Conservation (phyloP, 2,113 vertebrate species). For the Zosterops hypoxanthus region DNA sequence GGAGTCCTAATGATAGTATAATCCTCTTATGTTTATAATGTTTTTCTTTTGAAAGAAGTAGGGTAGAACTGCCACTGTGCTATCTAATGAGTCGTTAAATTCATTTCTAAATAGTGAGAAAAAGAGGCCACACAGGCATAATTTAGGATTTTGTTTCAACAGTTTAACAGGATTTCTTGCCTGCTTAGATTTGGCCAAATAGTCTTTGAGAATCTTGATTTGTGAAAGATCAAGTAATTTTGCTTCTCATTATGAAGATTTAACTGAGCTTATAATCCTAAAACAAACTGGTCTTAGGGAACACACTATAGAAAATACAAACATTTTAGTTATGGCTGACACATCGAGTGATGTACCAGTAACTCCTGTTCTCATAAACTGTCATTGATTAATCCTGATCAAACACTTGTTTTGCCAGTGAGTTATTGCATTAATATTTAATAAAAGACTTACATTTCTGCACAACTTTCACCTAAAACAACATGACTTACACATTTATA, state of each 20-base stretch:
- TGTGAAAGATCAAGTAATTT: neutral
- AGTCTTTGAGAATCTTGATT: neutral
- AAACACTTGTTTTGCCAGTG: neutral
- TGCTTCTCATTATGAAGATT: neutral
- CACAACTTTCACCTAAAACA: neutral
- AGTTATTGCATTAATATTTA: neutral
- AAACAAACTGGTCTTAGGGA: neutral
- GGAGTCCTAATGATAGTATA: neutral
- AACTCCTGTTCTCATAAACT: neutral
- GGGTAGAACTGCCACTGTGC: neutral
- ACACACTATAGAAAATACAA: neutral
- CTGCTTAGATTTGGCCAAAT: neutral
- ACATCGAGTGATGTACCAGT: neutral
- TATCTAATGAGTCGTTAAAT: neutral
- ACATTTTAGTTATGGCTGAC: neutral
- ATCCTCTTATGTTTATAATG: neutral
- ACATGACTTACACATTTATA: neutral
- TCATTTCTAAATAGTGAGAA: neutral
- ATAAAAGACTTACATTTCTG: neutral
- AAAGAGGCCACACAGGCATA: neutral
- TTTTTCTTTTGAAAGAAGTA: conserved; percentile 4
- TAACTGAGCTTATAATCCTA: neutral
- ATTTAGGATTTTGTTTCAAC: neutral
- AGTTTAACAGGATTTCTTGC: conserved; percentile 2
- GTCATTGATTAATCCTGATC: neutral